Evolutionary conservation across 2,888 invertebrate species (phyloP), one percentile per base, ranked within the genome.

Genomic region (Apocheima hispidaria): DNA sequence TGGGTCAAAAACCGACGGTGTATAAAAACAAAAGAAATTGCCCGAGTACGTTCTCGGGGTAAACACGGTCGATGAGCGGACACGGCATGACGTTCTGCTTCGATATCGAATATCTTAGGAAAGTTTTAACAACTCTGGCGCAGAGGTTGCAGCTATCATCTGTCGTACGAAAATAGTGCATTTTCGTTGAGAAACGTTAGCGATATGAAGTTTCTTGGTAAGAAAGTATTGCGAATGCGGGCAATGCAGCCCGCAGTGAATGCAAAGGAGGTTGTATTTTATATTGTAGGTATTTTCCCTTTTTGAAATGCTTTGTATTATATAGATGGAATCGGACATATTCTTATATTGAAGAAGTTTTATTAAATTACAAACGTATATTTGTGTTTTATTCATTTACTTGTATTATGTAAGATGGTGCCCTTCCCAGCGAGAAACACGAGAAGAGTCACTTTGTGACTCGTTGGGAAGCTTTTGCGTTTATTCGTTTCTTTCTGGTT

Each of bases 241-340:
- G 75, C 58, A 63, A 54, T 20, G 35, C 23, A 33, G 55, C 40
- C 55, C 55, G 20, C 48, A 7, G 56, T 48, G 69, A 70, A 71
- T 64, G 66, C 70, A 70, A 71, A 64, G 70, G 65, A 86, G 90
- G 89, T 90, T 90, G 89, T 90, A 84, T 86, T 90, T 87, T 87
- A 80, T 89, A 86, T 82, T 82, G 82, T 90, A 91, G 90, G 86
- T 88, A 87, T 88, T 87, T 86, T 83, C 86, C 85, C 85, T 88
- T 90, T 93, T 88, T 86, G 83, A 87, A 89, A 88, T 81, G 88
- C 87, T 92, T 90, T 93, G 91, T 92, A 91, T 88, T 88, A 86
- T 88, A 86, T 84, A 87, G 90, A 91, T 90, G 90, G 91, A 92
- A 92, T 92, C 90, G 88, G 92, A 92, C 90, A 89, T 92, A 92